phyloP scores from a whole-genome alignment of 2,797 vertebrate species.

The Rhinatrema bivittatum region DNA sequence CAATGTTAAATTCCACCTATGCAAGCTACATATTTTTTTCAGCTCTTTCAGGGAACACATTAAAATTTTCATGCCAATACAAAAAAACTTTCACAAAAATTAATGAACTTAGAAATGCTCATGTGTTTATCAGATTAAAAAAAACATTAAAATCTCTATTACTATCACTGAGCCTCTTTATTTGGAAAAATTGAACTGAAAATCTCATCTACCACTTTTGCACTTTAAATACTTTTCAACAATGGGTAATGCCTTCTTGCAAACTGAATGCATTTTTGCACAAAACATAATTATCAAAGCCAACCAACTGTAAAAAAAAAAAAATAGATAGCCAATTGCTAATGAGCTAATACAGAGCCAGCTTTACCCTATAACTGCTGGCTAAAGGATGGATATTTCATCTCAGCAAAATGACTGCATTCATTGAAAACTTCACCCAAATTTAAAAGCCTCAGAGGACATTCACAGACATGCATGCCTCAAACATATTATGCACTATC shows the following conservation, averaged over 20 bases:
- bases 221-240: conserved; percentile 9
- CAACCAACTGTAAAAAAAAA: conserved; percentile 6
- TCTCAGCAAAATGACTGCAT: conserved; percentile 2
- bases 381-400: conserved; percentile 9
- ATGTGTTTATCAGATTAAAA: too few species aligned
- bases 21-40: too few species aligned
- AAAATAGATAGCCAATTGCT: conserved; percentile 6
- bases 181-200: conserved; percentile 5
- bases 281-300: conserved; percentile 8
- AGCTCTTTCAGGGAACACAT: too few species aligned
- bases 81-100: too few species aligned
- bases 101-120: too few species aligned
- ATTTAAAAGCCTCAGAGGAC: conserved; percentile 40
- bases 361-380: conserved; percentile 3
- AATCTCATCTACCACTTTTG: background rate
- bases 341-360: conserved; percentile 8
- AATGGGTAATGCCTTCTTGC: conserved; percentile 7
- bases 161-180: conserved; percentile 4
- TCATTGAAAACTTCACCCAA: conserved; percentile 30
- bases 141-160: too few species aligned
- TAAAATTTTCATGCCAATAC: too few species aligned
- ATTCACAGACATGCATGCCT: conserved; percentile 47
- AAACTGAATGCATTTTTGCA: conserved; percentile 14
- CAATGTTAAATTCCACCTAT: too few species aligned
- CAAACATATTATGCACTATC: conserved; percentile 54